Conservation (phyloP, 2,888 invertebrate species). For the Acronicta aceris region DNA sequence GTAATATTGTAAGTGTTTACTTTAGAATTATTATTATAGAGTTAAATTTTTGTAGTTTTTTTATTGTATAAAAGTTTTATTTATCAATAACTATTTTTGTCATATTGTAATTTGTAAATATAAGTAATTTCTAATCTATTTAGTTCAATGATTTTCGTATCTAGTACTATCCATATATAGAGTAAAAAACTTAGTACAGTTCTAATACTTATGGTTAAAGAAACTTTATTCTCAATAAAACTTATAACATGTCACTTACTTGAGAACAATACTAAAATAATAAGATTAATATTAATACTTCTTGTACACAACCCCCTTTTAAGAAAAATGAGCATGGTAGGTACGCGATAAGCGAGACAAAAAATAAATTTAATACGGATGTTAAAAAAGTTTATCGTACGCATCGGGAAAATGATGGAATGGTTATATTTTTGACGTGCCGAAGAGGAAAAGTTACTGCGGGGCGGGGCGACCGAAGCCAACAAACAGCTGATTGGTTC, state of each 20-base stretch:
- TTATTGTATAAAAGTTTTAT: constrained; percentile 31
- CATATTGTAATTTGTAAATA: background rate
- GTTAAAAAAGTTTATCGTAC: constrained; percentile 52
- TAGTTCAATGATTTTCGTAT: background rate
- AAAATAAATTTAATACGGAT: constrained; percentile 28
- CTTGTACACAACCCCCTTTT: constrained; percentile 4
- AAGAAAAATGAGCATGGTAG: constrained; percentile 11
- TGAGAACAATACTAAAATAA: too few relatives aligned
- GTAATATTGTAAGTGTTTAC: constrained; percentile 80
- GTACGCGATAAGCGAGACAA: constrained; percentile 18
- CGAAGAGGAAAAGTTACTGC: constrained; percentile 81
- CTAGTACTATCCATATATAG: background rate
- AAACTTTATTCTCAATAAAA: too few relatives aligned
- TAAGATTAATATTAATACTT: too few relatives aligned
- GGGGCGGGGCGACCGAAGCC: constrained; percentile 81
- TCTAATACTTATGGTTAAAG: too few relatives aligned
- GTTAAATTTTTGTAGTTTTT: constrained; percentile 6
- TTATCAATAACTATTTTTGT: background rate
- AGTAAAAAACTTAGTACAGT: too few relatives aligned
- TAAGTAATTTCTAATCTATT: background rate
- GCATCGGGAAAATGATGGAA: constrained; percentile 66
- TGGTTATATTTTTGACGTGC: constrained; percentile 81
- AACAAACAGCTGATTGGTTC: constrained; percentile 87
- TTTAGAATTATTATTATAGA: constrained; percentile 20
- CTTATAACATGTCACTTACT: too few relatives aligned